A percentile compares a stretch with the other conserved stretches of the same genome.
phyloP scores from a whole-genome alignment of 2,888 invertebrate species.

The Pandemis cinnamomeana region DNA sequence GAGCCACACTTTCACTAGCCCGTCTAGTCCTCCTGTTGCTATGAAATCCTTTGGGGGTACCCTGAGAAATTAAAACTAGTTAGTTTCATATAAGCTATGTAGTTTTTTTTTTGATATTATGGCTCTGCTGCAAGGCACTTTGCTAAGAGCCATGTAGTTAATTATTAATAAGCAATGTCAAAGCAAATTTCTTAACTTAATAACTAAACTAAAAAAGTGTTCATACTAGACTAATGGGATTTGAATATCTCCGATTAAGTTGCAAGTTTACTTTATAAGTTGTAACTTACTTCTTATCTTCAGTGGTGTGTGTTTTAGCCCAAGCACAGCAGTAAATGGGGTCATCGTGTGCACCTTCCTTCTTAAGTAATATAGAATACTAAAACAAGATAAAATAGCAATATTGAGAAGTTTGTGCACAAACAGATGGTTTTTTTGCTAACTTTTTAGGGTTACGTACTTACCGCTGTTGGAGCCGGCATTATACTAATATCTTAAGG shows the following conservation, averaged over 20 bases:
- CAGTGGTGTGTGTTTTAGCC: constrained; percentile 85
- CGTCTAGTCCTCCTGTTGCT: constrained; percentile 96
- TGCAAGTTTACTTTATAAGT: too few species aligned
- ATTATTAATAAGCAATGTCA: background rate
- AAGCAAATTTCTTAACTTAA: too few species aligned
- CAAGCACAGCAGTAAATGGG: constrained; percentile 97
- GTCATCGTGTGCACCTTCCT: constrained; percentile 95
- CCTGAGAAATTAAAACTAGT: constrained; percentile 58
- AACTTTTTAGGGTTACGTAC: constrained; percentile 13
- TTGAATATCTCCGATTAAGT: too few species aligned
- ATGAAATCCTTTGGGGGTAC: constrained; percentile 87
- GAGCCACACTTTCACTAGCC: constrained; percentile 95
- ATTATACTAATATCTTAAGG: constrained; percentile 40
- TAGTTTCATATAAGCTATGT: too few species aligned
- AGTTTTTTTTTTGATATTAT: too few species aligned
- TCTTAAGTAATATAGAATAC: constrained; percentile 89
- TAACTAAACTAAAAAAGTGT: too few species aligned
- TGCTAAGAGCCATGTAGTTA: too few species aligned
- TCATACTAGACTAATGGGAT: too few species aligned
- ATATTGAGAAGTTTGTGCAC: background rate
- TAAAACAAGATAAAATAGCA: constrained; percentile 52
- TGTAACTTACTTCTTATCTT: constrained; percentile 74
- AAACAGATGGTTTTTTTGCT: constrained; percentile 16
- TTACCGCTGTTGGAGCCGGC: constrained; percentile 51
- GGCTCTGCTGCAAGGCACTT: too few species aligned